Conservation (phyloP, 2,797 vertebrate genomes). For the Girardinus metallicus region DNA sequence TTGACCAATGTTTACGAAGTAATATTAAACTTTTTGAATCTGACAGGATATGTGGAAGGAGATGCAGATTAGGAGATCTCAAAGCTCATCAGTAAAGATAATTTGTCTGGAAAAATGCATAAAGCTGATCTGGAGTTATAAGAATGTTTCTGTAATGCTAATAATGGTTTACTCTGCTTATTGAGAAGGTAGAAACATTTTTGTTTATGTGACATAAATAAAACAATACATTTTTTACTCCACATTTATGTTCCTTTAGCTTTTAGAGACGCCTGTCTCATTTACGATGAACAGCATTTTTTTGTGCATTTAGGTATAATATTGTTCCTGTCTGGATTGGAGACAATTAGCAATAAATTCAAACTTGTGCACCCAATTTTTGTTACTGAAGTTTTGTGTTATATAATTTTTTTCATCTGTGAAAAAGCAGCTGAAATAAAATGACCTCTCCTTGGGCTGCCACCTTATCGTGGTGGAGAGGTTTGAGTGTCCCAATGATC, state of each 20-base stretch:
- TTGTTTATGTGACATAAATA: background rate
- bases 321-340: background rate
- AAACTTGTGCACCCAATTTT: background rate
- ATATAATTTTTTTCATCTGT: background rate
- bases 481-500: too few species aligned
- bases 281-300: background rate
- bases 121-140: background rate
- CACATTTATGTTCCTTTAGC: background rate
- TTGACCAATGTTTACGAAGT: background rate
- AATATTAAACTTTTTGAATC: background rate
- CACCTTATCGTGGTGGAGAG: too few species aligned
- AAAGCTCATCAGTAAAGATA: background rate
- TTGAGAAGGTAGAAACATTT: background rate
- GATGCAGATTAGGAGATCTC: background rate
- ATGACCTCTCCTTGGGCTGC: too few species aligned
- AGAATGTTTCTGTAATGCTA: background rate
- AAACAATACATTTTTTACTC: background rate
- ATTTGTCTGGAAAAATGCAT: background rate
- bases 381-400: background rate
- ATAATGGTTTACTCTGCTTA: background rate
- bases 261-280: background rate
- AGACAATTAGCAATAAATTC: background rate
- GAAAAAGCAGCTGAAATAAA: background rate
- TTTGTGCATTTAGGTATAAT: background rate
- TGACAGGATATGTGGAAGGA: background rate